Evolutionary conservation across 64 coral and sea anemone species (phyloP).

Genomic region (Stichodactyla helianthus): DNA sequence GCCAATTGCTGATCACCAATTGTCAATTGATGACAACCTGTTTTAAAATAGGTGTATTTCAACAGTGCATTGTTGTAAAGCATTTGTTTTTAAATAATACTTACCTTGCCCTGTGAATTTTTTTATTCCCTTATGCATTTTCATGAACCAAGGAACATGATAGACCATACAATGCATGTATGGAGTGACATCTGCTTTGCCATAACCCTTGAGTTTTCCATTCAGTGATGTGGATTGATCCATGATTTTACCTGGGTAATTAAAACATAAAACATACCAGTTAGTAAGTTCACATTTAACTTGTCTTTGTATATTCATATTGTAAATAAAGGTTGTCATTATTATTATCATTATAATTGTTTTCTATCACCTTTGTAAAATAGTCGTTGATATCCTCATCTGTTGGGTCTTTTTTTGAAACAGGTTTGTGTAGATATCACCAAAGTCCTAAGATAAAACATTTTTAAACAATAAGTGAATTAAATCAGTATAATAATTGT

Average conservation of each 20-base stretch:
- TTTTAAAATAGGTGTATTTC: no score
- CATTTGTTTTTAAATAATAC: conserved; percentile 30
- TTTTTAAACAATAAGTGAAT: background rate
- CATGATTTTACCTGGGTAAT: background rate
- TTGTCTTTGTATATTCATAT: background rate
- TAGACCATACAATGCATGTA: conserved; percentile 31
- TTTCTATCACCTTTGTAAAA: background rate
- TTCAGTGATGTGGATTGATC: background rate
- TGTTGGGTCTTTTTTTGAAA: conserved; percentile 22
- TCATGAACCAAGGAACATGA: background rate
- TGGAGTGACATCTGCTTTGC: conserved; percentile 1
- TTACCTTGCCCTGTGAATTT: conserved; percentile 7
- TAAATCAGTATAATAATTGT: background rate
- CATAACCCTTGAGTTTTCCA: background rate
- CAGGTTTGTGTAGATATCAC: conserved; percentile 8
- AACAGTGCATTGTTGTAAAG: no score
- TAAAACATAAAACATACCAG: background rate
- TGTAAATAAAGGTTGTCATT: no score
- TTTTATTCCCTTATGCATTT: background rate
- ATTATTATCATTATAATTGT: no score
- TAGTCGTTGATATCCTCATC: background rate
- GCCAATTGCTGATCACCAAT: no score
- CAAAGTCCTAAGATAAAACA: background rate
- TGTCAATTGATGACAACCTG: conserved; percentile 46
- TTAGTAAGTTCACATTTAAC: background rate